Base-by-base conservation (phyloP, 2,797 vertebrate genomes). In the Nyctalus aviator region DNA sequence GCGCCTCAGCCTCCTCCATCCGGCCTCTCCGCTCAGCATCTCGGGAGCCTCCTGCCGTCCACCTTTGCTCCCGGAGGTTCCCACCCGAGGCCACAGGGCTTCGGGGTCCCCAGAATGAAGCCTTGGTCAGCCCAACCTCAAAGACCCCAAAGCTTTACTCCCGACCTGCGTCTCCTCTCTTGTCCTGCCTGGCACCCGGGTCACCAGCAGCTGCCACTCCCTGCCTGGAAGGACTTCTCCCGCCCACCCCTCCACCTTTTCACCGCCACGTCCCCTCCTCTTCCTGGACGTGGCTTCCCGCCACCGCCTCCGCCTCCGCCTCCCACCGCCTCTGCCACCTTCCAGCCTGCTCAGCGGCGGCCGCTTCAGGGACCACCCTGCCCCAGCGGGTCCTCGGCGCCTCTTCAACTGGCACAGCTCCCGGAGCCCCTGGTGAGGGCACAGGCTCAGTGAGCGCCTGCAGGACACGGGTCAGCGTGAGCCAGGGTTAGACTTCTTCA, bases 171-270 rank as follows among this genome's bases (percentile, higher is more conserved):
- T 20, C 68, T 41, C 30, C 44, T 10, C 12, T 17, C 37, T 48
- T 27, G 18, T 44, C n/a, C 32, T 14, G 11, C 30, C 8, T 13
- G 11, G 8, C 12, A 68, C 20, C 13, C 6, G 0, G n/a, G 41
- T 30, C n/a, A 2, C 12, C 62, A 27, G 11, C 7, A 32, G 18
- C 30, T 2, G 32, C 48, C 1, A 0, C 30, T 53, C 3, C 30
- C 12, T 69, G 23, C 64, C 27, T 32, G 37, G 73, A n/a, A 84
- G n/a, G 23, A 48, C 57, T 84, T 71, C 72, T 66, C 27, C 35
- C 12, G 37, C 46, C 23, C 2, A 14, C 1, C n/a, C 32, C 30
- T 72, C 62, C 5, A 4, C 25, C 18, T 71, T 73, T 72, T 57
- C 35, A 55, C 0, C 14, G 30, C 82, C 20, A 9, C 30, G 3